These are phyloP conservation scores for Uria lomvia DNA, from an alignment of 2,113 vertebrate genomes.

Conservation along the genomic window DNA sequence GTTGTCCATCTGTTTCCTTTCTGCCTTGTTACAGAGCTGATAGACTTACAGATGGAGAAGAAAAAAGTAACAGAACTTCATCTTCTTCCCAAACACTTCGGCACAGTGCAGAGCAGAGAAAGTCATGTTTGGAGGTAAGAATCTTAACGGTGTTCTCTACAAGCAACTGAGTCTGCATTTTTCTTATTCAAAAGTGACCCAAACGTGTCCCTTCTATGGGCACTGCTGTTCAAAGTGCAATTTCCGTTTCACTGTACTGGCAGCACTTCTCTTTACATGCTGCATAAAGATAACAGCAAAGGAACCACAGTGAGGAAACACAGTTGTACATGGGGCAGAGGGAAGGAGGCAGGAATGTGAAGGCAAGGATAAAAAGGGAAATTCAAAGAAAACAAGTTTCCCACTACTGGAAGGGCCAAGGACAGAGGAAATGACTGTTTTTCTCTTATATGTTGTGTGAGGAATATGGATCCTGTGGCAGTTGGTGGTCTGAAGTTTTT, in stretches of 20 bases:
- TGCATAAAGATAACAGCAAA: neutral
- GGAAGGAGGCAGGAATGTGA: neutral
- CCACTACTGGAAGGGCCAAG: neutral
- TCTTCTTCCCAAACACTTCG: neutral
- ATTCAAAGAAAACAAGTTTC: neutral
- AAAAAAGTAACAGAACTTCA: neutral
- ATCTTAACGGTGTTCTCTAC: neutral
- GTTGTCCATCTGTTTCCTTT: neutral
- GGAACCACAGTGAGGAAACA: neutral
- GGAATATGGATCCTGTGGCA: neutral
- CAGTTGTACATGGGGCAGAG: neutral
- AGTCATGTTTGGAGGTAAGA: neutral
- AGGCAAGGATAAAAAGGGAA: neutral
- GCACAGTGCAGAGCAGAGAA: neutral
- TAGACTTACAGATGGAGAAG: neutral
- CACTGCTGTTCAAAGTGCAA: neutral
- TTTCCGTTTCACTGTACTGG: neutral
- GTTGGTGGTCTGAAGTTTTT: neutral
- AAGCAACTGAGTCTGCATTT: neutral
- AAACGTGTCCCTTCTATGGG: neutral
- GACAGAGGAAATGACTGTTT: neutral
- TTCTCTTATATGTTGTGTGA: neutral
- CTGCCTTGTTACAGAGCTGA: neutral
- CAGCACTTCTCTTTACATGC: neutral
- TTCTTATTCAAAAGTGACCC: neutral